A percentile compares a stretch with the other conserved stretches of the same genome.
These are phyloP conservation scores for Panagrolaimus sp. DNA, from an alignment of 1,140 invertebrate species.

Conservation along the genomic window DNA sequence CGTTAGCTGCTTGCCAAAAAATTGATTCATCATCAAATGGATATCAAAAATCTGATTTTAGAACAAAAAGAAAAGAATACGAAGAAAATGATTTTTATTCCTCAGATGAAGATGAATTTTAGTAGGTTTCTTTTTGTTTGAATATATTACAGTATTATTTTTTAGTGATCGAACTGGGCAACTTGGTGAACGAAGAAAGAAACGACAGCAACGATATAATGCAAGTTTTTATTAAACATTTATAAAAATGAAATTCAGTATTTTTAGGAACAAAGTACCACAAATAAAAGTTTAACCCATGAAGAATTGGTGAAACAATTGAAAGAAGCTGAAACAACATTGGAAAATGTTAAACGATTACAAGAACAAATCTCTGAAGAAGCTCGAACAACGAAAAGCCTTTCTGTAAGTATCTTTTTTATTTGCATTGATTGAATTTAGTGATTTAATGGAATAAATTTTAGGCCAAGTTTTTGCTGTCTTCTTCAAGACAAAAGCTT, in stretches of 20 bases:
- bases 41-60: background rate
- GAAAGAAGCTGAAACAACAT: background rate
- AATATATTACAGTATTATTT: too few relatives aligned
- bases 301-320: background rate
- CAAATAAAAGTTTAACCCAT: background rate
- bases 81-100: constrained; percentile 84
- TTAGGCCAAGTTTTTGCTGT: background rate
- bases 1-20: background rate
- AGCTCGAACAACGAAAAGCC: background rate
- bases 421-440: too few relatives aligned
- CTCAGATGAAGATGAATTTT: constrained; percentile 89
- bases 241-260: background rate
- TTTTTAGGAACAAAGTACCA: background rate
- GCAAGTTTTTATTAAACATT: too few relatives aligned
- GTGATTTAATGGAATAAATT: too few relatives aligned
- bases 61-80: constrained; percentile 69
- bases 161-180: constrained; percentile 76
- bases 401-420: too few relatives aligned
- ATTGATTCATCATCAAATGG: constrained; percentile 8
- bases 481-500: background rate
- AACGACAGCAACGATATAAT: constrained; percentile 33
- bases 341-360: background rate
- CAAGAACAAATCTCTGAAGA: constrained; percentile 8
- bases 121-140: too few relatives aligned
- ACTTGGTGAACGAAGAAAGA: constrained; percentile 76